Evolutionary conservation across 2,797 vertebrate species (phyloP).

Genomic region (Arvicola amphibius): DNA sequence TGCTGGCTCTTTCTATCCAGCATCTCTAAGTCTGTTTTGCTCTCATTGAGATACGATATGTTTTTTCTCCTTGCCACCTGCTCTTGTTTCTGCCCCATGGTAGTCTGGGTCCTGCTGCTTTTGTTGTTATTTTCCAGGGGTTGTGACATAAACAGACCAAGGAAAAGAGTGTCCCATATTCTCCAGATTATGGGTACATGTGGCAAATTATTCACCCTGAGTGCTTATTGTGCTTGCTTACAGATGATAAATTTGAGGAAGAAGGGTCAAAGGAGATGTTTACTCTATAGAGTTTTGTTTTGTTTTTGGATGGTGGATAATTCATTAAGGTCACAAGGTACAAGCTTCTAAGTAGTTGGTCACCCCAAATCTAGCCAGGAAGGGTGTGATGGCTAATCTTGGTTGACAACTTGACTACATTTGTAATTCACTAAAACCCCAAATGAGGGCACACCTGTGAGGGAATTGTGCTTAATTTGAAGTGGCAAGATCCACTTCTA

Average conservation of each 20-base stretch:
- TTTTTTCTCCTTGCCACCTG: neutral
- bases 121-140: neutral
- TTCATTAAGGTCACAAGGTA: neutral
- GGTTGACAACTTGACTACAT: neutral
- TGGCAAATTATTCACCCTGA: neutral
- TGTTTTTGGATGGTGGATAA: neutral
- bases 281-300: neutral
- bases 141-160: neutral
- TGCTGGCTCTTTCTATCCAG: neutral
- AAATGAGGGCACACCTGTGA: neutral
- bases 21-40: neutral
- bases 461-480: neutral
- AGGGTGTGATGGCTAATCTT: neutral
- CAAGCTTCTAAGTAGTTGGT: neutral
- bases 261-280: neutral
- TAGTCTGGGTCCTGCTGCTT: neutral
- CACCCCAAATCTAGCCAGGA: neutral
- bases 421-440: neutral
- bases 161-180: neutral
- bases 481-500: neutral
- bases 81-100: neutral
- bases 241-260: neutral
- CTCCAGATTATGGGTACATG: neutral
- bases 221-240: neutral
- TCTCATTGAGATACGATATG: neutral